These are phyloP conservation scores for Meleagris gallopavo DNA, from an alignment of 2,113 vertebrate genomes.

Conservation along the genomic window DNA sequence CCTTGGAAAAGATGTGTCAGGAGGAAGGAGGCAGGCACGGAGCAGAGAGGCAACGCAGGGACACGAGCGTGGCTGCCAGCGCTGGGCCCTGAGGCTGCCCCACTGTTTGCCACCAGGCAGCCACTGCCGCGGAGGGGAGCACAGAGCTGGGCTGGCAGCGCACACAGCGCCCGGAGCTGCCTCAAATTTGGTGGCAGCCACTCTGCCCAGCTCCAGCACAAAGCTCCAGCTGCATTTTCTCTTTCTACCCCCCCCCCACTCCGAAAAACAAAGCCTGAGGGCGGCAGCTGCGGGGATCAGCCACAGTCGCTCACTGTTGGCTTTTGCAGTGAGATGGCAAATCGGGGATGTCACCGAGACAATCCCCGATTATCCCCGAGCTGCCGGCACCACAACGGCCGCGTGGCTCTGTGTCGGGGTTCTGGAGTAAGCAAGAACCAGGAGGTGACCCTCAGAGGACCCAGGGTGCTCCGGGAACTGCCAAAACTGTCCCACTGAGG, in stretches of 20 bases:
- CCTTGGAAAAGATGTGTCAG: slow-evolving; percentile 52
- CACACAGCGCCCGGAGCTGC: neutral
- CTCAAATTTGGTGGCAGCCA: neutral
- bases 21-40: neutral
- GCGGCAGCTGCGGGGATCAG: slow-evolving; percentile 9
- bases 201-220: neutral
- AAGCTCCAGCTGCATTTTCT: slow-evolving; percentile 54
- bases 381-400: fast-evolving
- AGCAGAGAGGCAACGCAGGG: neutral
- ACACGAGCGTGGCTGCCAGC: neutral
- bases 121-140: fast-evolving
- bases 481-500: neutral
- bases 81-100: neutral
- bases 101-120: neutral
- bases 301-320: slow-evolving; percentile 58
- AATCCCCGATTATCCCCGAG: slow-evolving; percentile 51
- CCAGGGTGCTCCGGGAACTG: neutral
- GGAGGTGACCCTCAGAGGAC: neutral
- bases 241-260: neutral
- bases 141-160: neutral
- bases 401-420: neutral
- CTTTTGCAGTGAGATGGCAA: slow-evolving; percentile 19
- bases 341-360: slow-evolving; percentile 19
- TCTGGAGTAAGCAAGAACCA: neutral
- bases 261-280: neutral